phyloP scores from a whole-genome alignment of 2,888 invertebrate species.

The Onchidella celtica region DNA sequence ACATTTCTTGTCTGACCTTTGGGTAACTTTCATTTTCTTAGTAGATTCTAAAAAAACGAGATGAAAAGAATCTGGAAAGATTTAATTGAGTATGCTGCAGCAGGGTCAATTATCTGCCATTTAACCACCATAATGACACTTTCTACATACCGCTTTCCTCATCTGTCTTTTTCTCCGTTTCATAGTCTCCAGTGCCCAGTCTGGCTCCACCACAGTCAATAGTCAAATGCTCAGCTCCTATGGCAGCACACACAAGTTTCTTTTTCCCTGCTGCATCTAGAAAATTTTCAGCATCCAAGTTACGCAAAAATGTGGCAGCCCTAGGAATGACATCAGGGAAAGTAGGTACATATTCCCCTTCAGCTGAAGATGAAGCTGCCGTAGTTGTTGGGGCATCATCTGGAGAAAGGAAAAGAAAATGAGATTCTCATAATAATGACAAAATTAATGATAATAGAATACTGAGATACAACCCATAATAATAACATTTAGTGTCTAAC shows the following conservation, averaged over 20 bases:
- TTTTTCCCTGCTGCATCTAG: conserved; percentile 22
- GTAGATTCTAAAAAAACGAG: too few relatives aligned
- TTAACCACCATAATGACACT: too few relatives aligned
- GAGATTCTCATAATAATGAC: too few relatives aligned
- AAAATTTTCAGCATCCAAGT: conserved; percentile 29
- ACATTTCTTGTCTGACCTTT: too few relatives aligned
- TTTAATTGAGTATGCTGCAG: too few relatives aligned
- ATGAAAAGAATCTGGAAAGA: too few relatives aligned
- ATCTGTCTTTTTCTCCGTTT: conserved; percentile 7
- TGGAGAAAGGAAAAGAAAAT: not conserved
- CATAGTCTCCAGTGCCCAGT: conserved; percentile 5
- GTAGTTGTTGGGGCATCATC: conserved; percentile 11
- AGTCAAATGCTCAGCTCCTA: conserved; percentile 40
- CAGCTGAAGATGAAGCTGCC: not conserved
- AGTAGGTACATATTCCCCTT: conserved; percentile 18
- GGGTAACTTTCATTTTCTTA: too few relatives aligned
- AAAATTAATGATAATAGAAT: too few relatives aligned
- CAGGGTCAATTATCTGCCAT: too few relatives aligned
- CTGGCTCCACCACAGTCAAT: conserved; percentile 44
- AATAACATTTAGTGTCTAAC: too few relatives aligned
- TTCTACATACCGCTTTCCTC: conserved; percentile 16
- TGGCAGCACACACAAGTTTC: conserved; percentile 37
- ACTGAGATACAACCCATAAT: too few relatives aligned
- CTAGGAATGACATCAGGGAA: conserved; percentile 44
- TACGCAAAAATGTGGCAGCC: conserved; percentile 24